Percentiles rank a stretch among this genome's conserved stretches.
Evolutionary conservation across 2,797 vertebrate species (phyloP).

Genomic region (Philypnodon macrostomus): DNA sequence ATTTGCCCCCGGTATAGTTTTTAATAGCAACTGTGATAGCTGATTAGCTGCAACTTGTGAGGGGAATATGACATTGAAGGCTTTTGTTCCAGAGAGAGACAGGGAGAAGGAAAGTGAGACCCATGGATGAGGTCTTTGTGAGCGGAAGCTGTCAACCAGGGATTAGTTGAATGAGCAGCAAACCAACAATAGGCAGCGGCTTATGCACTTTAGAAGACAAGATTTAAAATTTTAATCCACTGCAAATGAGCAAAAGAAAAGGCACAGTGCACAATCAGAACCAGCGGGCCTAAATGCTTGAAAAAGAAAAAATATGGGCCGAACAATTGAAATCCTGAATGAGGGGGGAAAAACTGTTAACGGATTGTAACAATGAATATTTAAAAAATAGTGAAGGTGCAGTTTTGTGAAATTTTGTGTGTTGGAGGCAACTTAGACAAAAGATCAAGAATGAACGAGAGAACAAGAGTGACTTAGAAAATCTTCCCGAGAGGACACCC

Average conservation of each 20-base stretch:
- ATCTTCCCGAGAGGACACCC: constrained; percentile 9
- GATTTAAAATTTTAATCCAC: constrained; percentile 75
- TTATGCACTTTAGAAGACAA: constrained; percentile 71
- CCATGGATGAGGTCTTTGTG: constrained; percentile 55
- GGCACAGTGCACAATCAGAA: constrained; percentile 49
- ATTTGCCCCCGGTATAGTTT: constrained; percentile 20
- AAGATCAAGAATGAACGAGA: neutral
- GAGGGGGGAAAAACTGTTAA: neutral
- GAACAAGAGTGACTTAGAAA: constrained; percentile 10
- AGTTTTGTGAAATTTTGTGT: neutral
- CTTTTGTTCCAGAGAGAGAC: constrained; percentile 22
- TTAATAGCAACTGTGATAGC: constrained; percentile 14
- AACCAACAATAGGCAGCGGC: constrained; percentile 68
- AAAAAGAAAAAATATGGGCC: constrained; percentile 24
- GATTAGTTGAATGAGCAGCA: constrained; percentile 73
- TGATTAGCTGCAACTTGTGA: constrained; percentile 31
- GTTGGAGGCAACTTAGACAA: neutral
- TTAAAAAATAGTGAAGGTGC: neutral
- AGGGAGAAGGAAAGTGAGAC: constrained; percentile 27
- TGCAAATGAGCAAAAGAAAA: constrained; percentile 60
- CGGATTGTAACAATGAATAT: neutral
- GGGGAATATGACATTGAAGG: constrained; percentile 10
- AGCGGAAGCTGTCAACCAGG: constrained; percentile 69
- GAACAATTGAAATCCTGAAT: constrained; percentile 15
- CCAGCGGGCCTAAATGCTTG: constrained; percentile 39